A percentile compares a stretch with the other conserved stretches of the same genome.
phyloP scores from a whole-genome alignment of 1,140 invertebrate species.

The Lepidostoma basale region DNA sequence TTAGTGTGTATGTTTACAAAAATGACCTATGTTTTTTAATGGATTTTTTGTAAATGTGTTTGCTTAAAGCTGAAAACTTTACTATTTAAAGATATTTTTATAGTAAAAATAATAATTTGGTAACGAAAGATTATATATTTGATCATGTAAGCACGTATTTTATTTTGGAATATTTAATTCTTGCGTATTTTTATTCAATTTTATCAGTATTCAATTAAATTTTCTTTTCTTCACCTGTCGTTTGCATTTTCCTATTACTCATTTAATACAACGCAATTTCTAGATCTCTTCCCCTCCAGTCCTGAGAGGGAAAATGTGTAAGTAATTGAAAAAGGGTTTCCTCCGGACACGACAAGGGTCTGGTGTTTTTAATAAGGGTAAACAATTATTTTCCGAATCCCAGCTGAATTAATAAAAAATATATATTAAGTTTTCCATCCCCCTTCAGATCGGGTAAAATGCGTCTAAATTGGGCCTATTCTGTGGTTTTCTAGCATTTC shows the following conservation, averaged over 20 bases:
- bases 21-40: no score
- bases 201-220: neutral
- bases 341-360: neutral
- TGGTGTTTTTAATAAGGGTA: slow-evolving; percentile 16
- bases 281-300: neutral
- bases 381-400: neutral
- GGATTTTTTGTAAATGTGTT: no score
- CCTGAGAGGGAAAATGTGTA: neutral
- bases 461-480: no score
- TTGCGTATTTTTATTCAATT: slow-evolving; percentile 1
- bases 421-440: neutral
- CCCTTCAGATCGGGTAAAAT: no score
- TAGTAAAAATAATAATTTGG: no score
- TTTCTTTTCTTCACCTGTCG: slow-evolving; percentile 15
- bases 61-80: no score
- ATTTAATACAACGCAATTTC: neutral
- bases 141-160: no score
- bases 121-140: no score
- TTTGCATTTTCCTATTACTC: slow-evolving; percentile 24
- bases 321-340: slow-evolving; percentile 11
- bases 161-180: no score
- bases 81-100: no score
- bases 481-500: no score
- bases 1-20: no score
- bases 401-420: neutral